Evolutionary conservation across 2,113 vertebrate species (phyloP).

Genomic region (Sander lucioperca): DNA sequence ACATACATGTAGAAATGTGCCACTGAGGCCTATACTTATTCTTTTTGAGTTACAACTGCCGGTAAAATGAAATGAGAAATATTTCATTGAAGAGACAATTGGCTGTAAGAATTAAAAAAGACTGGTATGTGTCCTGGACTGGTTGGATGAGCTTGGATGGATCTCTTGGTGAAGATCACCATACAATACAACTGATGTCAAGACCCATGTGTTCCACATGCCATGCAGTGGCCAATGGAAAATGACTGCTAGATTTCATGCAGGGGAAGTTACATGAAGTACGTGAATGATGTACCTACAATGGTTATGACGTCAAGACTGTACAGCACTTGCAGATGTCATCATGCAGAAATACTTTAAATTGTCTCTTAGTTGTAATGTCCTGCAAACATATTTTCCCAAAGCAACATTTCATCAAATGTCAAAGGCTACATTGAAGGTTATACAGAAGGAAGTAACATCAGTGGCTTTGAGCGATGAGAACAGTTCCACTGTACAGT

Average conservation of each 20-base stretch:
- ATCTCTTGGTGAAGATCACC: constrained; percentile 2
- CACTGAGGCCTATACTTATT: neutral
- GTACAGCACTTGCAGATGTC: neutral
- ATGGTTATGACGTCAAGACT: too few relatives aligned
- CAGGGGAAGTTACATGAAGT: neutral
- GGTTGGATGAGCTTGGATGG: neutral
- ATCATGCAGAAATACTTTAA: neutral
- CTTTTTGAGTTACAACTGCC: neutral
- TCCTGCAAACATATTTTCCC: constrained; percentile 16
- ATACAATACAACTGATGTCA: neutral
- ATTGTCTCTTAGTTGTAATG: neutral
- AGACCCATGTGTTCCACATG: neutral
- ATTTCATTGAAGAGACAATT: neutral
- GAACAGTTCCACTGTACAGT: constrained; percentile 53
- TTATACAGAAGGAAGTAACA: neutral
- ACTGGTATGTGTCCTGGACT: neutral
- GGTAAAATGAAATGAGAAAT: neutral
- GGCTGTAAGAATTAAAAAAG: too few relatives aligned
- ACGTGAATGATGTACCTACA: neutral
- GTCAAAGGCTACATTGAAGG: constrained; percentile 2
- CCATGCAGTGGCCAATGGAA: neutral
- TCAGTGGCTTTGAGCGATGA: constrained; percentile 18
- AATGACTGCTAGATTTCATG: neutral
- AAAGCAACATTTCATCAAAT: constrained; percentile 2
- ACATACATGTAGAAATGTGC: neutral